Percentiles rank a stretch among this genome's conserved stretches.
Evolutionary conservation across 1,140 invertebrate species (phyloP).

Genomic region (Mamestra configurata): DNA sequence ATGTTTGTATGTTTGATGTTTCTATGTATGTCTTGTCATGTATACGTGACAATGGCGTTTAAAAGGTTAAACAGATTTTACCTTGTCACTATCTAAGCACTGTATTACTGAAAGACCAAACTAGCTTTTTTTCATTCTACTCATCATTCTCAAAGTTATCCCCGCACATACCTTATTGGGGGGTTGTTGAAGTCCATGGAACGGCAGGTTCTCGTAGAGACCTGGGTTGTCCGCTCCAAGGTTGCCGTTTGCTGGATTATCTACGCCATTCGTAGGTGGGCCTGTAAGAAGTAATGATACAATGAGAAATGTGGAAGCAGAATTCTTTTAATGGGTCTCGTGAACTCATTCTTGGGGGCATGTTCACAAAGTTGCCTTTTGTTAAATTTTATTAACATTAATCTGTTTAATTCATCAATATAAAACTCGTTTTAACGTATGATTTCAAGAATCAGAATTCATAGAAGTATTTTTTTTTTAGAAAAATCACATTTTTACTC

Average conservation of each 20-base stretch:
- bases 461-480: too few relatives aligned
- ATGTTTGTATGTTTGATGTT: too few relatives aligned
- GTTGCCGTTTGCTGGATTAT: constrained; percentile 86
- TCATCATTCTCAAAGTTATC: background rate
- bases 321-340: background rate
- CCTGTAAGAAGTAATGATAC: constrained; percentile 60
- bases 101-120: constrained; percentile 19
- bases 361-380: too few relatives aligned
- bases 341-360: background rate
- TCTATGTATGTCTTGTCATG: too few relatives aligned
- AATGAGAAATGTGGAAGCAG: constrained; percentile 10
- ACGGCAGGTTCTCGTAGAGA: constrained; percentile 97
- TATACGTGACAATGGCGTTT: too few relatives aligned
- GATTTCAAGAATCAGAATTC: too few relatives aligned
- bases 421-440: too few relatives aligned
- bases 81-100: background rate
- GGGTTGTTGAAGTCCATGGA: constrained; percentile 96
- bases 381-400: too few relatives aligned
- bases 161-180: constrained; percentile 93
- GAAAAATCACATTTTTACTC: too few relatives aligned
- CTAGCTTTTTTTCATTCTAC: background rate
- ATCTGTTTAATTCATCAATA: too few relatives aligned
- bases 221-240: constrained; percentile 89
- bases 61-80: too few relatives aligned
- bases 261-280: constrained; percentile 85